phyloP scores from a whole-genome alignment of 2,888 invertebrate genomes.

The Gastracanthus pulcherrimus region DNA sequence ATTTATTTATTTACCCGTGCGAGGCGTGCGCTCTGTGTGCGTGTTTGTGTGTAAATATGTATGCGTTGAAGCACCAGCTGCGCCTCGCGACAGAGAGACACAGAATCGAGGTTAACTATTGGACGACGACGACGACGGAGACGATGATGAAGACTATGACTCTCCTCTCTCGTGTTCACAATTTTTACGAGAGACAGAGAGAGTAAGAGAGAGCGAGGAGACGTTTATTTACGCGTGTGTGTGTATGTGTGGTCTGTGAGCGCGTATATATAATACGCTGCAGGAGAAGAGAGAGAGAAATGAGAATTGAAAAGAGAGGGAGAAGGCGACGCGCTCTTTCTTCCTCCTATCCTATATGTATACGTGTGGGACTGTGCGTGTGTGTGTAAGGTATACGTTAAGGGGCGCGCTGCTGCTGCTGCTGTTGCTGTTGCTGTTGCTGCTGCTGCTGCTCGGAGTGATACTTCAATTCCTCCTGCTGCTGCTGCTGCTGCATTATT shows the following conservation, averaged over 20 bases:
- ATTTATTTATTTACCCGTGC: too few species aligned
- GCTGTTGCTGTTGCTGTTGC: too few species aligned
- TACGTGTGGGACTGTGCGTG: not conserved
- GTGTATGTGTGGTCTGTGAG: not conserved
- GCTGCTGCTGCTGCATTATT: not conserved
- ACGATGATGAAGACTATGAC: too few species aligned
- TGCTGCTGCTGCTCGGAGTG: not conserved
- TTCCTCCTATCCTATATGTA: too few species aligned
- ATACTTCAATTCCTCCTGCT: not conserved
- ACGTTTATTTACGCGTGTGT: too few species aligned
- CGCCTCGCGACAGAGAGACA: not conserved
- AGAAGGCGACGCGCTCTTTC: slow-evolving; percentile 17
- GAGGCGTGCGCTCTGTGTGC: too few species aligned
- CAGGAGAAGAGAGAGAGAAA: slow-evolving; percentile 17
- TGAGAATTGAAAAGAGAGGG: slow-evolving; percentile 11
- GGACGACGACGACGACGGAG: too few species aligned
- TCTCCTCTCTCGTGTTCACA: too few species aligned
- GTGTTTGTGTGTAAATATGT: too few species aligned
- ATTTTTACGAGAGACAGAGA: too few species aligned
- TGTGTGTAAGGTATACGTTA: not conserved
- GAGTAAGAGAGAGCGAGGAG: too few species aligned
- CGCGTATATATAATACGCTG: not conserved
- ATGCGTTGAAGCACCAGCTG: not conserved
- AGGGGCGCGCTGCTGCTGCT: slow-evolving; percentile 18
- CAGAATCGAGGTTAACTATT: slow-evolving; percentile 45